A percentile compares a stretch with the other conserved stretches of the same genome.
phyloP scores from a whole-genome alignment of 2,888 invertebrate genomes.

The Perizoma affinitatum region DNA sequence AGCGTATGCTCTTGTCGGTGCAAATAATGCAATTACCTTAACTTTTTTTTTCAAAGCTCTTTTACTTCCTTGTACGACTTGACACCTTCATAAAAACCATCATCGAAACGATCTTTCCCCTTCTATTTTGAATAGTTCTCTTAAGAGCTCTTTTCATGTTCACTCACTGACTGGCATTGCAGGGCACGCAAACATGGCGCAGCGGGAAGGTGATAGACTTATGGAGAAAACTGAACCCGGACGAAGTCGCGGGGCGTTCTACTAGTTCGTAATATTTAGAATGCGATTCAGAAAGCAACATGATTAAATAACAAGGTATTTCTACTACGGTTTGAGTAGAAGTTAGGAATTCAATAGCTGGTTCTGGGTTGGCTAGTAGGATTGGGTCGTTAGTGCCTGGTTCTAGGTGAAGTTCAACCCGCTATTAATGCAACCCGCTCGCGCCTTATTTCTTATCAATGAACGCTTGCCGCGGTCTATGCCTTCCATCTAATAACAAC shows the following conservation, averaged over 20 bases:
- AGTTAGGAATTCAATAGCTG: slow-evolving; percentile 33
- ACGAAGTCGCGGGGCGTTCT: slow-evolving; percentile 25
- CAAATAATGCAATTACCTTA: too few relatives aligned
- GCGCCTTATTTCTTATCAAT: slow-evolving; percentile 75
- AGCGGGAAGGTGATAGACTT: too few relatives aligned
- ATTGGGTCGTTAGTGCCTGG: slow-evolving; percentile 43
- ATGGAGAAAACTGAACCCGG: too few relatives aligned
- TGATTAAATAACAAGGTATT: slow-evolving; percentile 35
- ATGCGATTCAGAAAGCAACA: slow-evolving; percentile 44
- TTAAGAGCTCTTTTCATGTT: too few relatives aligned
- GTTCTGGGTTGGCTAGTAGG: slow-evolving; percentile 42
- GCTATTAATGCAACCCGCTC: slow-evolving; percentile 61
- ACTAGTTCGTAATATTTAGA: slow-evolving; percentile 36
- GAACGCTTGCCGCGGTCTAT: slow-evolving; percentile 67
- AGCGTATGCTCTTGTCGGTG: too few relatives aligned
- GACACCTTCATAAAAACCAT: too few relatives aligned
- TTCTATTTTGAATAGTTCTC: too few relatives aligned
- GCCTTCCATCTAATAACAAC: slow-evolving; percentile 49
- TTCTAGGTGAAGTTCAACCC: slow-evolving; percentile 28
- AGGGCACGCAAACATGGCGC: too few relatives aligned
- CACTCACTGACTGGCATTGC: too few relatives aligned
- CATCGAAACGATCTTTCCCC: too few relatives aligned
- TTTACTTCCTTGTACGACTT: too few relatives aligned
- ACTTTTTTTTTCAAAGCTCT: too few relatives aligned
- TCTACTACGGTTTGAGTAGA: slow-evolving; percentile 18